These are phyloP conservation scores for Calephelis perditalis DNA, from an alignment of 2,888 invertebrate genomes.

Conservation along the genomic window DNA sequence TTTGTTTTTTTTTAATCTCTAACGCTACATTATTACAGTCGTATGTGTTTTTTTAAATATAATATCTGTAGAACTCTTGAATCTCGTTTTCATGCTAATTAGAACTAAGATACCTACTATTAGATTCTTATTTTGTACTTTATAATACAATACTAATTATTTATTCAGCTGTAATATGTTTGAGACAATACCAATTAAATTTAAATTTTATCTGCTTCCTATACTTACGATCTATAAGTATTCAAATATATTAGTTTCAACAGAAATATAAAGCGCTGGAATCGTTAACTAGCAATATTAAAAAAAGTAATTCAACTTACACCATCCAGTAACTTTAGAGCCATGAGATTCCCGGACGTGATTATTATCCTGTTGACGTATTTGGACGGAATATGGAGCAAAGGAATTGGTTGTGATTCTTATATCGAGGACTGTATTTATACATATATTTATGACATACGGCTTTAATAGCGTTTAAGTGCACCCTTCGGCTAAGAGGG, in stretches of 20 bases:
- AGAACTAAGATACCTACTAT: no score
- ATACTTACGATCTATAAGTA: no score
- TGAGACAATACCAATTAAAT: no score
- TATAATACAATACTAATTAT: no score
- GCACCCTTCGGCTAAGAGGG: neutral
- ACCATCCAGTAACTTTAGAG: neutral
- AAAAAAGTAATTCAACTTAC: neutral
- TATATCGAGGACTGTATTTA: constrained; percentile 6
- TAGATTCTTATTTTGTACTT: no score
- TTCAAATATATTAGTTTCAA: neutral
- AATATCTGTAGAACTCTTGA: no score
- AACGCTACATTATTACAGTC: no score
- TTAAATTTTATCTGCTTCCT: no score
- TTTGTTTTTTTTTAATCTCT: no score
- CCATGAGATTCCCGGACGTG: neutral
- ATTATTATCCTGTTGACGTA: constrained; percentile 11
- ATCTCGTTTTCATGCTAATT: no score
- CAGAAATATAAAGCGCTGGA: neutral
- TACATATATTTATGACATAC: constrained; percentile 8
- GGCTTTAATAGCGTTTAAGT: constrained; percentile 2
- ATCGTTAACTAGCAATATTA: neutral
- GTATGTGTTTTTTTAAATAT: no score
- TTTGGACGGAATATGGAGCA: constrained; percentile 5
- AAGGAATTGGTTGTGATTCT: constrained; percentile 9
- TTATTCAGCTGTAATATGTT: no score